phyloP scores from a whole-genome alignment of 1,140 invertebrate species.

The Pomacea maculata region DNA sequence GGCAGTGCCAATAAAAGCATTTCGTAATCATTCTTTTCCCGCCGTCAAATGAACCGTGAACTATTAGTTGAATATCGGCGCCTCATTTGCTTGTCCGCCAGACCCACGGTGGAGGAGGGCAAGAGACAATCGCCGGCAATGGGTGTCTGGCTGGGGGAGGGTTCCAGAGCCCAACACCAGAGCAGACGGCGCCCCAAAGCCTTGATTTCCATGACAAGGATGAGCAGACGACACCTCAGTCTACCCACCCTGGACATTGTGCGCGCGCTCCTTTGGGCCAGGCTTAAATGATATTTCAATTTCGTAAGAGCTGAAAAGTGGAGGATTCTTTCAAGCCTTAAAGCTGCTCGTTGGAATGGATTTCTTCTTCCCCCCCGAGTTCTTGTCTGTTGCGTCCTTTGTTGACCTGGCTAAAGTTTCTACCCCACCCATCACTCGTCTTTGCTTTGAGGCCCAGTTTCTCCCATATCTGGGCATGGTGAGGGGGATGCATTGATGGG shows the following conservation, averaged over 20 bases:
- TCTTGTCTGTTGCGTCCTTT: slow-evolving; percentile 2
- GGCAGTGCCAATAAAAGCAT: slow-evolving; percentile 1
- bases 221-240: slow-evolving; percentile 3
- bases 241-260: not conserved
- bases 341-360: not conserved
- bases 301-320: slow-evolving; percentile 15
- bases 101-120: not conserved
- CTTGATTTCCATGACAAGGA: slow-evolving; percentile 17
- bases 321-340: not conserved
- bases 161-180: not conserved
- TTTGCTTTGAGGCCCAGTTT: too few species aligned
- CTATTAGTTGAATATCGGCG: slow-evolving; percentile 9
- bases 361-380: not conserved
- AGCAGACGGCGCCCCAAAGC: slow-evolving; percentile 14
- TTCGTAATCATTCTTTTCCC: slow-evolving; percentile 12
- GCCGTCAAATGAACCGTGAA: slow-evolving; percentile 12
- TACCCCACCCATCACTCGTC: too few species aligned
- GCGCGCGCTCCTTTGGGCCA: too few species aligned
- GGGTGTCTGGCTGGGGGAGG: not conserved
- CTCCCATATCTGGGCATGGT: too few species aligned
- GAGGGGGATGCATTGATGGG: too few species aligned
- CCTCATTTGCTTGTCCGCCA: slow-evolving; percentile 14
- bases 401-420: not conserved
- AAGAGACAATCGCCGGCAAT: not conserved
- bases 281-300: slow-evolving; percentile 9